phyloP scores from a whole-genome alignment of 2,113 vertebrate species.

The Psammodynastes pulverulentus region DNA sequence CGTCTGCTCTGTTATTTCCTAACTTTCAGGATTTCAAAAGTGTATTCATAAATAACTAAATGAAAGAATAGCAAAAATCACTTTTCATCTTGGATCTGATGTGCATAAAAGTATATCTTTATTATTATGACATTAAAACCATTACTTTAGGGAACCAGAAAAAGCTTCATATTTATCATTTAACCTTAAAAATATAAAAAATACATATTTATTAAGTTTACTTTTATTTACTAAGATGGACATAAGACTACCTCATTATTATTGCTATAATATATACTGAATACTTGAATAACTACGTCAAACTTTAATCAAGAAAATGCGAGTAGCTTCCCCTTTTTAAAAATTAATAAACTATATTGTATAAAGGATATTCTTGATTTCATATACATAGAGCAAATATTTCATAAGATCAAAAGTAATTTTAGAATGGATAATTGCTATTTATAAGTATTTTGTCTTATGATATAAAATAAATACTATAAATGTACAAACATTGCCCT shows the following conservation, averaged over 20 bases:
- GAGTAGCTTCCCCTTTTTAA: neutral
- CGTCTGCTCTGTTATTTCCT: neutral
- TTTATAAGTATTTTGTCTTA: conserved; percentile 6
- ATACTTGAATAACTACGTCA: neutral
- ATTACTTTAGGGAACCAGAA: conserved; percentile 1
- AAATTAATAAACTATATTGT: neutral
- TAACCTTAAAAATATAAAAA: neutral
- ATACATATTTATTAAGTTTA: neutral
- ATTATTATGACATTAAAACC: neutral
- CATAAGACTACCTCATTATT: neutral
- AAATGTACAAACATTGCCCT: neutral
- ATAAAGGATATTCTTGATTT: neutral
- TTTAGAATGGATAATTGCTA: neutral
- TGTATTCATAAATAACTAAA: neutral
- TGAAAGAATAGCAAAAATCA: neutral
- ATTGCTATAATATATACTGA: conserved; percentile 1
- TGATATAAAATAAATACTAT: conserved; percentile 1
- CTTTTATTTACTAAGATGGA: neutral
- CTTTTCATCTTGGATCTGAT: neutral
- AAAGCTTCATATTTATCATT: neutral
- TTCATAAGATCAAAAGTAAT: neutral
- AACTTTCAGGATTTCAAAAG: neutral
- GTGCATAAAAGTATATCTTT: neutral
- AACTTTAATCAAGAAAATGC: neutral
- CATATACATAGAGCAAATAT: neutral